These are phyloP conservation scores for Saccopteryx leptura DNA, from an alignment of 2,113 vertebrate genomes.

Conservation along the genomic window DNA sequence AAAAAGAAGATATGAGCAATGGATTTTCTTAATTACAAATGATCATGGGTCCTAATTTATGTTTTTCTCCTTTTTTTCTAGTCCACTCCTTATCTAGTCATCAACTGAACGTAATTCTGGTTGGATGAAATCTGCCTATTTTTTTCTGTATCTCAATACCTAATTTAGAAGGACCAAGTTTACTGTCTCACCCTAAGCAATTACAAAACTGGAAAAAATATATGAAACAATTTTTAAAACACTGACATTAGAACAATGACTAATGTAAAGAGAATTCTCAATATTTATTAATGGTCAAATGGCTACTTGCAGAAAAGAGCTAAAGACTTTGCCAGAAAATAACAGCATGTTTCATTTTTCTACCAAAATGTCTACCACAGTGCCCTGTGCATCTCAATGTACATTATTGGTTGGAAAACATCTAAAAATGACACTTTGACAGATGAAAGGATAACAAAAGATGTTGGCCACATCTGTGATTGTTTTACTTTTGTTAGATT, in stretches of 20 bases:
- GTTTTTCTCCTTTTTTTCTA: background rate
- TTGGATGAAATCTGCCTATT: background rate
- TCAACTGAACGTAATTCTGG: background rate
- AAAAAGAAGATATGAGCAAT: background rate
- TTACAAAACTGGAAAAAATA: background rate
- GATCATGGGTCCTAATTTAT: background rate
- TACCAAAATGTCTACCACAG: background rate
- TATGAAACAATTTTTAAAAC: background rate
- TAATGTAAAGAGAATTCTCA: background rate
- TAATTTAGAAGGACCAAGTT: background rate
- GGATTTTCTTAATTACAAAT: slow-evolving; percentile 49
- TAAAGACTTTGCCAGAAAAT: background rate
- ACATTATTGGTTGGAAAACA: background rate
- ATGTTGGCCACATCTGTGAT: background rate
- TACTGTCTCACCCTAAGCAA: background rate
- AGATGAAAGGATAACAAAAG: background rate
- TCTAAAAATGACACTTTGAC: background rate
- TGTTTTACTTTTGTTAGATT: slow-evolving; percentile 13
- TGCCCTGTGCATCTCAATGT: background rate
- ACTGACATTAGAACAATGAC: background rate
- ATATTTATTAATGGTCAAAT: background rate
- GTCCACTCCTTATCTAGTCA: background rate
- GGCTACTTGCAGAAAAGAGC: background rate
- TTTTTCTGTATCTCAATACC: background rate
- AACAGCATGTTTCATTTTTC: background rate